Conservation (phyloP, 2,888 invertebrate genomes). For the Coleophora flavipennella region DNA sequence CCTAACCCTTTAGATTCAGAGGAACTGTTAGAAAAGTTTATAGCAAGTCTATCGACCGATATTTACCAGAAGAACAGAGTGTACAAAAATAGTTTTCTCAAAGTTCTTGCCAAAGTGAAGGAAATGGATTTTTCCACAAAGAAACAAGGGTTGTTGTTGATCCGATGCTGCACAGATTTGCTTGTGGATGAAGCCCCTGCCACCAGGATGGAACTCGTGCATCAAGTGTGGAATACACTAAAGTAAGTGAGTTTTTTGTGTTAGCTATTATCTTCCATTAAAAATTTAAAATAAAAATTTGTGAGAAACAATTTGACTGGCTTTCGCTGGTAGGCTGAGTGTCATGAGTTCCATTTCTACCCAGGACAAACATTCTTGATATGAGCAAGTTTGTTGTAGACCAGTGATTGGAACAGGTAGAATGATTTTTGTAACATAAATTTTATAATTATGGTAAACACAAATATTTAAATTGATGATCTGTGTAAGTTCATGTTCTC, state of each 20-base stretch:
- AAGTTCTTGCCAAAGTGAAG: conserved; percentile 44
- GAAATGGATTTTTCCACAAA: conserved; percentile 51
- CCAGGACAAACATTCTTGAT: too few species aligned
- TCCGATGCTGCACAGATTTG: conserved; percentile 71
- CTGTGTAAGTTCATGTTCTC: too few species aligned
- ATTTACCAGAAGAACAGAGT: conserved; percentile 57
- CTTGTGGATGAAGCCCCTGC: conserved; percentile 62
- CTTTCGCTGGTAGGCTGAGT: too few species aligned
- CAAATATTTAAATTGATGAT: too few species aligned
- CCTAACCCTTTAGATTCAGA: conserved; percentile 16
- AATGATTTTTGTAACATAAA: too few species aligned
- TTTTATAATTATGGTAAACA: too few species aligned
- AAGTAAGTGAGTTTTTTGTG: conserved; percentile 29
- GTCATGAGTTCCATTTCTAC: too few species aligned
- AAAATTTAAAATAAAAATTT: too few species aligned
- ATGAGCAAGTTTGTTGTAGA: too few species aligned
- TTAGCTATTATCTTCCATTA: too few species aligned
- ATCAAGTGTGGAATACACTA: conserved; percentile 69
- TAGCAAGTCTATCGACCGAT: conserved; percentile 47
- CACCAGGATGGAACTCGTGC: conserved; percentile 59
- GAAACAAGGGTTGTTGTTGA: conserved; percentile 58
- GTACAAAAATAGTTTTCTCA: conserved; percentile 55
- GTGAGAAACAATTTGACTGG: too few species aligned
- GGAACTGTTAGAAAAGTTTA: conserved; percentile 50
- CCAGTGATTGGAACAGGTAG: too few species aligned